phyloP scores from a whole-genome alignment of 2,888 invertebrate genomes.

The Keiferia lycopersicella region DNA sequence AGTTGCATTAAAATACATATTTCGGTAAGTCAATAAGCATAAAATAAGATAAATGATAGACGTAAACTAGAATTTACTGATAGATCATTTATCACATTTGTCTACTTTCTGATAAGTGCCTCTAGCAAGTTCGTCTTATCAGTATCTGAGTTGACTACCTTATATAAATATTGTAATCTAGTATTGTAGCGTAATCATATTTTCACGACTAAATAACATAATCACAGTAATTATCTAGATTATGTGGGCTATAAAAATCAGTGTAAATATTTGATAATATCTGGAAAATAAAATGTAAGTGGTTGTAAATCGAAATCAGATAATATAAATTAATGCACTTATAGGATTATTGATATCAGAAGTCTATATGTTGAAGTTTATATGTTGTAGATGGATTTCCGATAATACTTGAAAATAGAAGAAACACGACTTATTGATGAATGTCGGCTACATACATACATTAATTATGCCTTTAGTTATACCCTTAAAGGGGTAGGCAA shows the following conservation, averaged over 20 bases:
- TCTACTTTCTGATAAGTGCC: not conserved
- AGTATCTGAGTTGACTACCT: not conserved
- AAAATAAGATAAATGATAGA: too few relatives aligned
- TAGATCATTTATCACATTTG: too few relatives aligned
- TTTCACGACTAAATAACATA: not conserved
- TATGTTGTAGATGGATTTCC: not conserved
- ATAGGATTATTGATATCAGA: not conserved
- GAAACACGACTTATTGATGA: not conserved
- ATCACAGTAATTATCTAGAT: not conserved
- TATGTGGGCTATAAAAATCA: constrained; percentile 1
- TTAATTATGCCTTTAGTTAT: too few relatives aligned
- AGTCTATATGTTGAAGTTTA: not conserved
- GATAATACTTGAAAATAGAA: too few relatives aligned
- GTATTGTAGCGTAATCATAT: not conserved
- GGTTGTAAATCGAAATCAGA: not conserved
- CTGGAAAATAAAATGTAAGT: not conserved
- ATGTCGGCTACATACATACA: not conserved
- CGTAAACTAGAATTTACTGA: too few relatives aligned
- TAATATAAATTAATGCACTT: not conserved
- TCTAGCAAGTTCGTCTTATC: not conserved
- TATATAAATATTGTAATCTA: not conserved
- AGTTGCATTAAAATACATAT: too few relatives aligned
- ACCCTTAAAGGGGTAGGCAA: too few relatives aligned
- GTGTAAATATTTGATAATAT: not conserved
- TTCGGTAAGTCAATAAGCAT: too few relatives aligned